Percentiles rank a stretch among this genome's conserved stretches.
phyloP scores from a whole-genome alignment of 2,888 invertebrate species.

The Chrysina gloriosa region DNA sequence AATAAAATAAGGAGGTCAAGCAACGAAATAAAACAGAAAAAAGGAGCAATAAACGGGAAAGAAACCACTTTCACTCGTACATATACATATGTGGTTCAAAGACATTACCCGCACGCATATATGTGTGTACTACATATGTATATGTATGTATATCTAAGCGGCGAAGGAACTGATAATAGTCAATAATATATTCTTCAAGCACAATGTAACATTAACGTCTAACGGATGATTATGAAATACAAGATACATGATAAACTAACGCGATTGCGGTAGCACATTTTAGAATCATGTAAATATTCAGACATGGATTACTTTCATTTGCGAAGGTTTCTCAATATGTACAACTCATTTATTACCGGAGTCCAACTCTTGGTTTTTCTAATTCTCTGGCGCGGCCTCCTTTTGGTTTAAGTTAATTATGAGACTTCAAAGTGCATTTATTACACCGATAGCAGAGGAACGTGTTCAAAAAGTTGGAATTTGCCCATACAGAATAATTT shows the following conservation, averaged over 20 bases:
- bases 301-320: background rate
- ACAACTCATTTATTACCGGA: too few relatives aligned
- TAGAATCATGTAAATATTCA: background rate
- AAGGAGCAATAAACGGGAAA: background rate
- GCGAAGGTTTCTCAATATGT: background rate
- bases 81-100: background rate
- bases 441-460: too few relatives aligned
- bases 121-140: background rate
- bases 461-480: too few relatives aligned
- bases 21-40: background rate
- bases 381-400: too few relatives aligned
- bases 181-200: too few relatives aligned
- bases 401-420: too few relatives aligned
- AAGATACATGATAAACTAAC: background rate
- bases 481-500: too few relatives aligned
- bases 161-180: too few relatives aligned
- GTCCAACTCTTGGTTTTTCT: too few relatives aligned
- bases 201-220: background rate
- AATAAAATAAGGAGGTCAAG: background rate
- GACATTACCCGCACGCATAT: background rate
- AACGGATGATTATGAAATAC: background rate
- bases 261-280: too few relatives aligned
- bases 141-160: too few relatives aligned
- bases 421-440: too few relatives aligned
- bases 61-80: constrained; percentile 8